Base-by-base conservation (phyloP, 1,140 invertebrate species). In the Choristoneura fumiferana region DNA sequence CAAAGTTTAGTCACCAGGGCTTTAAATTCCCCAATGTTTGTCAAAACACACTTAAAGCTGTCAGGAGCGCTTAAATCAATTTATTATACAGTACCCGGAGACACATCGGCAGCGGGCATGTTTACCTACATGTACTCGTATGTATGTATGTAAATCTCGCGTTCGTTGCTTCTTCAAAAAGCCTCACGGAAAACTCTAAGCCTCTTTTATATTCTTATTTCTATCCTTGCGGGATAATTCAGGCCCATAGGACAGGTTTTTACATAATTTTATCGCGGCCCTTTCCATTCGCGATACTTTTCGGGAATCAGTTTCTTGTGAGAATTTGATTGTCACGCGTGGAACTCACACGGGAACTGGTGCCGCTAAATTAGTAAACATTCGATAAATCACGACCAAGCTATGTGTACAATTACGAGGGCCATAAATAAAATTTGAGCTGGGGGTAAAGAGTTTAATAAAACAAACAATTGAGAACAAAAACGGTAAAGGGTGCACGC, bases 11-110 rank as follows among this genome's bases (percentile, higher is more conserved):
- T 75, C 76, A 69, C 81, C 59, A 63, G 73, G 72, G 80, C 71
- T 78, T 82, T 76, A 79, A 79, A 82, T 77, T 84, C 81, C 84
- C 78, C 79, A 79, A 84, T 83, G 80, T 87, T 86, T 84, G 81
- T 84, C 76, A 81, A 84, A 87, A 84, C 75, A 84, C 77, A 84
- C 83, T 87, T 82, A 84, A 85, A 84, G 63, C 79, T 82, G 84
- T 83, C 82, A 81, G 73, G 81, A 84, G 75, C 71, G 78, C 83
- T 84, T 87, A 84, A 84, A 84, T 82, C 80, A 86, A 86, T 87
- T 85, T 87, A 82, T 83, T 82, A 84, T 81, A 80, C 81, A 84
- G 76, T 79, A 78, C 75, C 77, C 67, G 64, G 67, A 74, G 74
- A 80, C 67, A 75, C 77, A 83, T 71, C 65, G 67, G 65, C 73